These are phyloP conservation scores for Eupsilia transversa DNA, from an alignment of 2,888 invertebrate genomes.

Conservation along the genomic window DNA sequence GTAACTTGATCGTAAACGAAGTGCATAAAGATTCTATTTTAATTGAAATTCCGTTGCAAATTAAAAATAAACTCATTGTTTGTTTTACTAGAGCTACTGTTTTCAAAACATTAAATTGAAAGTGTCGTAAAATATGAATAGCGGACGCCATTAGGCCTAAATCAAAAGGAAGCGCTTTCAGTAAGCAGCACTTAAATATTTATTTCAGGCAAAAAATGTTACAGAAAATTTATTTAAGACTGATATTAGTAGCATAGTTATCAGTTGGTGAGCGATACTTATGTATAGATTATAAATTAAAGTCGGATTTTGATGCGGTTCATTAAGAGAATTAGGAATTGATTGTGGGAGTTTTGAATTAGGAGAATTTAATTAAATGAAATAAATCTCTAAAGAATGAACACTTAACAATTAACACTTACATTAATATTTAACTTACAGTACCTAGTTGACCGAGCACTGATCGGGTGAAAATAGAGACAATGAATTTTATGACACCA, in stretches of 20 bases:
- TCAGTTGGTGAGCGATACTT: neutral
- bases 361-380: neutral
- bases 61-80: constrained; percentile 3
- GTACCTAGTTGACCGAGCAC: no score
- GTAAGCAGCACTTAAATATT: constrained; percentile 6
- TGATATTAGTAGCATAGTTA: neutral
- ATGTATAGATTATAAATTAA: neutral
- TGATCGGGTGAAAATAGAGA: no score
- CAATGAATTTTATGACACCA: no score
- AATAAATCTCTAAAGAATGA: neutral
- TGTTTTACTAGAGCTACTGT: neutral
- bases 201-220: neutral
- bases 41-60: neutral
- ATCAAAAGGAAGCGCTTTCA: constrained; percentile 11
- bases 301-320: neutral
- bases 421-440: no score
- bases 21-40: neutral
- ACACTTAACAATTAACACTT: no score
- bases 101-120: constrained; percentile 11
- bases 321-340: neutral
- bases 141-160: neutral
- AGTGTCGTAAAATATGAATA: constrained; percentile 41
- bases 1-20: neutral
- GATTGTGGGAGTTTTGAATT: neutral
- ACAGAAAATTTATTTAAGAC: neutral